A percentile compares a stretch with the other conserved stretches of the same genome.
Conservation (phyloP, 1,140 invertebrate species). For the Maniola jurtina region DNA sequence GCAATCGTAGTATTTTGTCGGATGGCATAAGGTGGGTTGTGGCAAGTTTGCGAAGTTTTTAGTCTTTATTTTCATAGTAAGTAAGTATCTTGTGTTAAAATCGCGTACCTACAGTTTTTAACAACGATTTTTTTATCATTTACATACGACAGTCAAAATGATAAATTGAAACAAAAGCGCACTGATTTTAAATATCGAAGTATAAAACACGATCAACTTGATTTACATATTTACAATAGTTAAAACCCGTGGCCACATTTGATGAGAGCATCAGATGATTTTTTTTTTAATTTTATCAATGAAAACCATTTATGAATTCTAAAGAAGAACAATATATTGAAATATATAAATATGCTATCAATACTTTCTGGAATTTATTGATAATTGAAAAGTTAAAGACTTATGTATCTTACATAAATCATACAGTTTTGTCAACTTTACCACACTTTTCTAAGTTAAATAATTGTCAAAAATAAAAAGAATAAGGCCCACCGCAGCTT, state of each 20-base stretch:
- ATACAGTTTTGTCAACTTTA: too few species aligned
- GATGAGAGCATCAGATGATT: background rate
- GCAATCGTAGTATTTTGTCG: too few species aligned
- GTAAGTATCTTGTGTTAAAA: background rate
- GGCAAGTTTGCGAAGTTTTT: too few species aligned
- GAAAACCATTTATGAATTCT: background rate
- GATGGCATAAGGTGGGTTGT: too few species aligned
- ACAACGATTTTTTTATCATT: background rate
- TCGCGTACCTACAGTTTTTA: background rate
- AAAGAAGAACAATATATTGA: too few species aligned
- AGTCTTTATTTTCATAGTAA: too few species aligned
- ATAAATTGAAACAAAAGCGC: conserved; percentile 17
- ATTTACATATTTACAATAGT: conserved; percentile 47
- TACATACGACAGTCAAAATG: background rate
- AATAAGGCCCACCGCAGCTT: too few species aligned
- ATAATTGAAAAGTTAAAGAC: too few species aligned
- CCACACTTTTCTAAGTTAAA: too few species aligned
- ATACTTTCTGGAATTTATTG: too few species aligned
- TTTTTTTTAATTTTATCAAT: background rate
- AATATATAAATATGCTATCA: too few species aligned
- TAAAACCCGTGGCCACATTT: background rate
- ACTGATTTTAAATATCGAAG: conserved; percentile 28
- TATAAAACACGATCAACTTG: conserved; percentile 39
- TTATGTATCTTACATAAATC: background rate
- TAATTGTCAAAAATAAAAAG: too few species aligned